phyloP scores from a whole-genome alignment of 2,888 invertebrate species.

The Coenonympha arcania region DNA sequence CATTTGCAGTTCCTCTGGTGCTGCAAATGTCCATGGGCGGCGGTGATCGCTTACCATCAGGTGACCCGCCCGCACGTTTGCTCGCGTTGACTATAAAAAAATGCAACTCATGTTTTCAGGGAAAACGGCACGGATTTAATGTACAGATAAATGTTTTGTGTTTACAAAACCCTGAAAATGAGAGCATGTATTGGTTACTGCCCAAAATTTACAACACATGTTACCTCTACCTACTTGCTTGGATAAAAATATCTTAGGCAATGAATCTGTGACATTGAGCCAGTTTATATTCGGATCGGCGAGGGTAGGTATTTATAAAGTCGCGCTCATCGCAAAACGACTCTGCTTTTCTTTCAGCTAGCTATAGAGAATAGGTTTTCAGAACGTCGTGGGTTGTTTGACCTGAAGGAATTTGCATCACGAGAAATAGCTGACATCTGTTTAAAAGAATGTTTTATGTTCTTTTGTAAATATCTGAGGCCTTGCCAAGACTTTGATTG shows the following conservation, averaged over 20 bases:
- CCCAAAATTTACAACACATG: slow-evolving; percentile 5
- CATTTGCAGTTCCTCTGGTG: too few relatives aligned
- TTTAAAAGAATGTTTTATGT: slow-evolving; percentile 11
- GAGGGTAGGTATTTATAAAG: slow-evolving; percentile 66
- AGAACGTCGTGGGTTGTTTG: slow-evolving; percentile 7
- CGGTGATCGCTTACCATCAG: too few relatives aligned
- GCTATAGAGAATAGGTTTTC: not conserved
- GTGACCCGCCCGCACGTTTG: too few relatives aligned
- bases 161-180: not conserved
- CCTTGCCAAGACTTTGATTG: slow-evolving; percentile 14
- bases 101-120: not conserved
- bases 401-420: slow-evolving; percentile 16
- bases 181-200: not conserved
- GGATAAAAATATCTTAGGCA: slow-evolving; percentile 44
- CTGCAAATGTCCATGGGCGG: too few relatives aligned
- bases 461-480: slow-evolving; percentile 9
- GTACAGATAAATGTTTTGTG: not conserved
- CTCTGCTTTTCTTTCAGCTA: slow-evolving; percentile 15
- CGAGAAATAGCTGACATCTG: slow-evolving; percentile 9
- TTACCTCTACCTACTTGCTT: slow-evolving; percentile 7
- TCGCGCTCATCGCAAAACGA: slow-evolving; percentile 44
- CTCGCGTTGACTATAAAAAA: too few relatives aligned
- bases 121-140: too few relatives aligned
- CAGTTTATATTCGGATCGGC: slow-evolving; percentile 46
- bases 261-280: slow-evolving; percentile 61